Evolutionary conservation across 2,888 invertebrate species (phyloP).

Genomic region (Caenorhabditis sinica): DNA sequence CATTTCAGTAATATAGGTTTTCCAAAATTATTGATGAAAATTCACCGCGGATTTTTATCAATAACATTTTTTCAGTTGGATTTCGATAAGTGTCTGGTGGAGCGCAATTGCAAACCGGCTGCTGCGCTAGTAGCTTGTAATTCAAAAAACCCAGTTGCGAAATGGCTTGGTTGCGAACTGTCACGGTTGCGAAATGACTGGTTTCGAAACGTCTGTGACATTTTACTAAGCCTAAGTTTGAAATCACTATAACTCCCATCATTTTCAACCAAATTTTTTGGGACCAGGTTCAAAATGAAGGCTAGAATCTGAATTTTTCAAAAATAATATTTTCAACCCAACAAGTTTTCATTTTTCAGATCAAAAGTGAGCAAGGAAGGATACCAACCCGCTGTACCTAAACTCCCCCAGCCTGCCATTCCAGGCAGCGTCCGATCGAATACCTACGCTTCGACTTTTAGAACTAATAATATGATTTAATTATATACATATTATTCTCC

Average conservation of each 20-base stretch:
- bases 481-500: not conserved
- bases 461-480: slow-evolving; percentile 59
- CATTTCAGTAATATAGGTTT: too few species aligned
- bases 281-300: not conserved
- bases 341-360: slow-evolving; percentile 26
- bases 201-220: too few species aligned
- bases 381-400: slow-evolving; percentile 76
- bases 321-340: not conserved
- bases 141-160: too few species aligned
- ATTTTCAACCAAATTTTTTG: too few species aligned
- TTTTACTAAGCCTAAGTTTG: not conserved
- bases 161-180: too few species aligned
- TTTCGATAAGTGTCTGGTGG: too few species aligned
- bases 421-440: slow-evolving; percentile 69
- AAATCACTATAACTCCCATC: not conserved
- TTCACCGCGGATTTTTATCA: too few species aligned
- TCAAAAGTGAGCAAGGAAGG: slow-evolving; percentile 73
- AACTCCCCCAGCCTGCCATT: slow-evolving; percentile 68
- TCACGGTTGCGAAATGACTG: too few species aligned
- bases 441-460: slow-evolving; percentile 70
- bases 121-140: too few species aligned
- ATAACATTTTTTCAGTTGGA: too few species aligned
- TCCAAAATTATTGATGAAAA: too few species aligned
- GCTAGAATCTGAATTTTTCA: not conserved
- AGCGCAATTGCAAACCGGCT: too few species aligned